These are phyloP conservation scores for Lepas anatifera DNA, from an alignment of 2,888 invertebrate species.

Conservation along the genomic window DNA sequence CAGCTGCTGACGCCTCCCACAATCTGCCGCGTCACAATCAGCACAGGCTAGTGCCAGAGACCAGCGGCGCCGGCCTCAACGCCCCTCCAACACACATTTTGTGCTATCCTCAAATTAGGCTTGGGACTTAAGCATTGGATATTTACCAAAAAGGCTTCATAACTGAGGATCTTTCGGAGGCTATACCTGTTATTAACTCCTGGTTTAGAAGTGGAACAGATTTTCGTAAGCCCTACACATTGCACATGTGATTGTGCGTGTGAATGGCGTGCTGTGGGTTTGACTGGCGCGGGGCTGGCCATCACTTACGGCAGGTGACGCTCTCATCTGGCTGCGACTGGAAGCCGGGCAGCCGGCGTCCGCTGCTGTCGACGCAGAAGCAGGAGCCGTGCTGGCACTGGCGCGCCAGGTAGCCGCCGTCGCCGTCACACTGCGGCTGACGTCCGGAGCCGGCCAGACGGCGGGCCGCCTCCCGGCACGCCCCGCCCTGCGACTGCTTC, in stretches of 20 bases:
- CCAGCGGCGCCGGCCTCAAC: too few species aligned
- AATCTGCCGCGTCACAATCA: conserved; percentile 15
- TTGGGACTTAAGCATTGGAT: too few species aligned
- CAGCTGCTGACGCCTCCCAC: conserved; percentile 19
- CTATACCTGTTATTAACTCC: too few species aligned
- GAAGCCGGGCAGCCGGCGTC: not conserved
- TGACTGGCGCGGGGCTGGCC: not conserved
- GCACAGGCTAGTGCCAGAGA: conserved; percentile 12
- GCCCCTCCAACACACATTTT: too few species aligned
- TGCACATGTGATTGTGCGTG: too few species aligned
- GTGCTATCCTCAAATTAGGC: too few species aligned
- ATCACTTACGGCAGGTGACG: not conserved
- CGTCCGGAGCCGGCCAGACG: conserved; percentile 13
- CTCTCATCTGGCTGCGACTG: not conserved
- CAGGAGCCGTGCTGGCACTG: conserved; percentile 13
- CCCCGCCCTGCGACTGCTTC: conserved; percentile 18
- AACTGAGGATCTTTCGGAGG: too few species aligned
- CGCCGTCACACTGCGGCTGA: conserved; percentile 20
- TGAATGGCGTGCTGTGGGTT: too few species aligned
- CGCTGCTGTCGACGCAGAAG: conserved; percentile 18
- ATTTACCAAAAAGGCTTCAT: too few species aligned
- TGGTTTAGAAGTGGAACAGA: too few species aligned
- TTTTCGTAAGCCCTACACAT: too few species aligned
- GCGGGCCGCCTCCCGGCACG: conserved; percentile 15
- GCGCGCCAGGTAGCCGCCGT: conserved; percentile 18